Evolutionary conservation across 2,797 vertebrate genomes (phyloP), one percentile per base, ranked within the genome.

Genomic region (Streptopelia turtur): DNA sequence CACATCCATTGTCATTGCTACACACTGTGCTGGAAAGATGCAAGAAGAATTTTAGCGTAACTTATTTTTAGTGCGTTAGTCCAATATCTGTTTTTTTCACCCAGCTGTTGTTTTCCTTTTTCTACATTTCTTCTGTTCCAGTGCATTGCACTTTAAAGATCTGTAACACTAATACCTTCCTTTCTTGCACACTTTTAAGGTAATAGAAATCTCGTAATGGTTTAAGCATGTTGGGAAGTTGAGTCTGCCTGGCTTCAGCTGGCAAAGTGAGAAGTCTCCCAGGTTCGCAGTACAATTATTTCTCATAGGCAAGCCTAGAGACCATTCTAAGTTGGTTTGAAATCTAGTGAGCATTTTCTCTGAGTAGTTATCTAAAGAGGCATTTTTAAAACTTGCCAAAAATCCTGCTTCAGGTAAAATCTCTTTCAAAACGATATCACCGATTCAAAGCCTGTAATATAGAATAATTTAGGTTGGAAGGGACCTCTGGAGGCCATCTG

Each of bases 161-260:
- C 49, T 89, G n/a, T 82, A 53, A 47, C 65, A 56, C 74, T 79
- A 82, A 85, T 87, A 30, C 49, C 17, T 87, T 76, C 39, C 37
- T 85, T 84, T 93, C 52, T 75, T 92, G 23, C 41, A 60, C 30
- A 41, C 65, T 76, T 75, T 66, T 80, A 83, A 81, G 39, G 23
- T 64, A 68, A 60, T 72, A 91, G 43, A 87, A 89, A 66, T 66
- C 30, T 87, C 68, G 16, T 72, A 50, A 69, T 55, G 39, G 25
- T 45, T 84, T 77, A 74, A 77, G 27, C 22, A 79, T 81, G 5
- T 63, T 82, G 31, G 9, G 41, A 84, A 50, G 17, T 72, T 89
- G 25, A 49, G 7, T 77, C 60, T 77, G 39, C 49, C 50, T 93
- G 25, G 65, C 80, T 81, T 90, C 74, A 82, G 59, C 77, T 74